Percentiles rank a stretch among this genome's conserved stretches.
phyloP scores from a whole-genome alignment of 2,888 invertebrate genomes.

The Drosophila anomelani region DNA sequence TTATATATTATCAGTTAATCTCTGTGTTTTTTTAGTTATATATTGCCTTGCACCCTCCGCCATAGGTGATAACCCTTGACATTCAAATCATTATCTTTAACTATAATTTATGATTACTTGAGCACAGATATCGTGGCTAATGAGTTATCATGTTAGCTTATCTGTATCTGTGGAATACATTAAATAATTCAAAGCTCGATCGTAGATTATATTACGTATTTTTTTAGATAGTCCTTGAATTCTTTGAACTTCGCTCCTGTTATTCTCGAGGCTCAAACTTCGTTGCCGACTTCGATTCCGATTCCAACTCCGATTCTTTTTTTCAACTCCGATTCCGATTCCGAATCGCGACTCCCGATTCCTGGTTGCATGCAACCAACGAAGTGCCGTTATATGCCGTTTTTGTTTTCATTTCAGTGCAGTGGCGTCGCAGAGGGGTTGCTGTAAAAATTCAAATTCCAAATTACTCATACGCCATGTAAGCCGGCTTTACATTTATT shows the following conservation, averaged over 20 bases:
- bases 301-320: conserved; percentile 16
- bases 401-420: conserved; percentile 9
- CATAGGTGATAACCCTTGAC: not conserved
- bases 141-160: not conserved
- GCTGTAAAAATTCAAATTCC: not conserved
- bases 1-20: not conserved
- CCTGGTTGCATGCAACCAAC: conserved; percentile 27
- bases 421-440: conserved; percentile 21
- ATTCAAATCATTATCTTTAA: not conserved
- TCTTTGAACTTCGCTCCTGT: conserved; percentile 14
- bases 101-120: not conserved
- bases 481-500: too few relatives aligned
- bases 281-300: conserved; percentile 9
- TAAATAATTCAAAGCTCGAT: not conserved
- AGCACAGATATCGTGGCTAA: not conserved
- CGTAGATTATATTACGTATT: too few relatives aligned
- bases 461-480: conserved; percentile 12
- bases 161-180: not conserved
- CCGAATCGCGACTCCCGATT: conserved; percentile 23
- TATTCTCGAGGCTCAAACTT: conserved; percentile 1
- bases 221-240: not conserved
- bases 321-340: conserved; percentile 4
- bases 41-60: not conserved
- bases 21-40: too few relatives aligned
- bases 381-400: conserved; percentile 30